A percentile compares a stretch with the other conserved stretches of the same genome.
phyloP scores from a whole-genome alignment of 1,140 invertebrate species.

The Zophobas morio region DNA sequence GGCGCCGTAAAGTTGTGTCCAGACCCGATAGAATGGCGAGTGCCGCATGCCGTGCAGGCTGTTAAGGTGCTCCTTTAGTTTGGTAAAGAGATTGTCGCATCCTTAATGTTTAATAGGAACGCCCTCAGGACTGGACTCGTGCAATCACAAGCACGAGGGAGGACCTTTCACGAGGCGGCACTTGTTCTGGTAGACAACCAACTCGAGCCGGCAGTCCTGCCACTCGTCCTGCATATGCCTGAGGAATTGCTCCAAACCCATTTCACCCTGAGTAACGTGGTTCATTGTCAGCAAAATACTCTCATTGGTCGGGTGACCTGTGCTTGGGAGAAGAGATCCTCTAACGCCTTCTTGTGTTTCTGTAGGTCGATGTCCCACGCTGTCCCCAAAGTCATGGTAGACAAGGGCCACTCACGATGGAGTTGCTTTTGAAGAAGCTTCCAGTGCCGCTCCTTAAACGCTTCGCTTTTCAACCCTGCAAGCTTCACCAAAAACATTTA shows the following conservation, averaged over 20 bases:
- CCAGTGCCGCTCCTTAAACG: constrained; percentile 99
- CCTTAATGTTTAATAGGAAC: no score
- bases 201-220: constrained; percentile 97
- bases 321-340: constrained; percentile 96
- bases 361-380: constrained; percentile 99
- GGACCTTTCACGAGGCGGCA: constrained; percentile 98
- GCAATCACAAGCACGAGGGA: no score
- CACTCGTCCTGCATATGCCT: constrained; percentile 99
- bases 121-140: no score
- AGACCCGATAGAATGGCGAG: constrained; percentile 99
- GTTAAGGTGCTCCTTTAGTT: constrained; percentile 99
- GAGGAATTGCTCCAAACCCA: constrained; percentile 99
- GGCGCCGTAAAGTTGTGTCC: no score
- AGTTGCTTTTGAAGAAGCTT: constrained; percentile 96
- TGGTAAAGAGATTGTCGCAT: constrained; percentile 99
- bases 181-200: constrained; percentile 99
- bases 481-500: no score
- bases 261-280: constrained; percentile 99
- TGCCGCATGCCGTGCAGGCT: constrained; percentile 99
- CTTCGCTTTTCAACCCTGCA: constrained; percentile 98
- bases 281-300: no score
- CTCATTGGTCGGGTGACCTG: no score
- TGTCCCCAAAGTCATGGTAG: constrained; percentile 96
- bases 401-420: constrained; percentile 94
- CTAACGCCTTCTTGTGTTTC: constrained; percentile 94